Evolutionary conservation across 2,797 vertebrate species (phyloP).

Genomic region (Bradypodion ventrale): DNA sequence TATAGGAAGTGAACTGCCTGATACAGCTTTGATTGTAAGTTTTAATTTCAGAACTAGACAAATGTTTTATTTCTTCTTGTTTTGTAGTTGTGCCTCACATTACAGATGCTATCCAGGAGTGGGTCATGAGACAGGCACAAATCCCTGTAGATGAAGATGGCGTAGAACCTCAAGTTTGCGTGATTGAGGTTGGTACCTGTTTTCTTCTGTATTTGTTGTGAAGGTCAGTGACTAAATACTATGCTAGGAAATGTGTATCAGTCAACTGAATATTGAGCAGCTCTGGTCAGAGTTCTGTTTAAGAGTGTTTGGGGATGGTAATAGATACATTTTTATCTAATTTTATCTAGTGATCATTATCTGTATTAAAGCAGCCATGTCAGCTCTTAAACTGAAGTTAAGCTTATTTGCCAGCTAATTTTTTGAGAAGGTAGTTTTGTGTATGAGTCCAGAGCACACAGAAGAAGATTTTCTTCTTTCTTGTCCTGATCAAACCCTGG

Average conservation of each 20-base stretch:
- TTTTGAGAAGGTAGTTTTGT: not conserved
- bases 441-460: not conserved
- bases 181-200: conserved; percentile 87
- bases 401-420: not conserved
- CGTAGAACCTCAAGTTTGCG: conserved; percentile 92
- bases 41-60: not conserved
- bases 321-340: not conserved
- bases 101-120: conserved; percentile 98
- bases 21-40: not conserved
- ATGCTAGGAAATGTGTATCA: not conserved
- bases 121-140: conserved; percentile 91
- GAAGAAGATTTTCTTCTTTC: too few relatives aligned
- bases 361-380: not conserved
- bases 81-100: conserved; percentile 93
- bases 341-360: not conserved
- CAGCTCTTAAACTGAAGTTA: not conserved
- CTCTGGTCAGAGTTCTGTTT: not conserved
- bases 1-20: not conserved
- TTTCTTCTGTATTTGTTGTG: not conserved
- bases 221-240: not conserved
- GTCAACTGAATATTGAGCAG: not conserved
- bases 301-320: not conserved
- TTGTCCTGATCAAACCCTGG: too few relatives aligned
- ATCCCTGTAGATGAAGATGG: conserved; percentile 92
- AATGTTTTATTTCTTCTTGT: conserved; percentile 20